Percentiles rank a stretch among this genome's conserved stretches.
These are phyloP conservation scores for Erethizon dorsatum DNA, from an alignment of 2,797 vertebrate genomes.

Conservation along the genomic window DNA sequence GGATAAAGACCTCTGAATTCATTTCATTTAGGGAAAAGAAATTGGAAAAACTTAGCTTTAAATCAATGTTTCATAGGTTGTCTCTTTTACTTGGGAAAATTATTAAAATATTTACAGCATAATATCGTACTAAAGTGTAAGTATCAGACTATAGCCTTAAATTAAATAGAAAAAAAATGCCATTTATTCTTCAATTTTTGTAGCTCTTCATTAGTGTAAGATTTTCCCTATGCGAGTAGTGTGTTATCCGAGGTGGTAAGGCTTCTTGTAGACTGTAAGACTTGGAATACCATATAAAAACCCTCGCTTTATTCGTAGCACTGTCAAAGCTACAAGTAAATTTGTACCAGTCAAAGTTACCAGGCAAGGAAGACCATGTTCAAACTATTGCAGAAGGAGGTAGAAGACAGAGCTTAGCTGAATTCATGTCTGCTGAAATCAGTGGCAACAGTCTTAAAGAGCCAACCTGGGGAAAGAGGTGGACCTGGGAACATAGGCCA, in stretches of 20 bases:
- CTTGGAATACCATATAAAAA: neutral
- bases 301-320: neutral
- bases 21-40: neutral
- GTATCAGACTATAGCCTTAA: neutral
- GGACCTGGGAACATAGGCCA: neutral
- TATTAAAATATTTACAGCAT: neutral
- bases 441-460: neutral
- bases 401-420: neutral
- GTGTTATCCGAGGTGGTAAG: neutral
- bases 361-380: neutral
- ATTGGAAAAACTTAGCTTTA: neutral
- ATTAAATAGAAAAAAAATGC: neutral
- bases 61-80: neutral
- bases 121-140: neutral
- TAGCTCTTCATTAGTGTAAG: neutral
- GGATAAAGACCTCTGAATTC: neutral
- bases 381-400: neutral
- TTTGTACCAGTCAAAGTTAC: neutral
- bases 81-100: neutral
- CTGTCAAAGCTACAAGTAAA: neutral
- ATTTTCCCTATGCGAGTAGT: neutral
- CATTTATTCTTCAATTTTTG: neutral
- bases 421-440: neutral
- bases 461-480: accelerated
- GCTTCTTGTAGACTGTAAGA: neutral